These are phyloP conservation scores for Xiphophorus hellerii DNA, from an alignment of 2,113 vertebrate genomes.

Conservation along the genomic window DNA sequence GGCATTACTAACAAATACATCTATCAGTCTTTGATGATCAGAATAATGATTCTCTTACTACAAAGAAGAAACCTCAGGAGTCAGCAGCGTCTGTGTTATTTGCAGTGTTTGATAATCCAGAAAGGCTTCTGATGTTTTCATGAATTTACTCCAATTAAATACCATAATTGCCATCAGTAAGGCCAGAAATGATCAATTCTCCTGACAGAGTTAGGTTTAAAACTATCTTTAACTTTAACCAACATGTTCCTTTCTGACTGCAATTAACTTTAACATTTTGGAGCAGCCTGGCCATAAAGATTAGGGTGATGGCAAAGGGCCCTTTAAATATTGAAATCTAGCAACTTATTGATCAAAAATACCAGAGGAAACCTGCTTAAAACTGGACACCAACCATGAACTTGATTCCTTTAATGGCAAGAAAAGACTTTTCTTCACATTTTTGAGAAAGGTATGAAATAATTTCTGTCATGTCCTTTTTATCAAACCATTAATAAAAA, in stretches of 20 bases:
- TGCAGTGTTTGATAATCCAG: neutral
- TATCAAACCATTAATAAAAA: too few species aligned
- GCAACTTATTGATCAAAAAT: neutral
- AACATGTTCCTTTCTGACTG: neutral
- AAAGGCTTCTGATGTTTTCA: neutral
- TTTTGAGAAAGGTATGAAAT: neutral
- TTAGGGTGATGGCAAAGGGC: too few species aligned
- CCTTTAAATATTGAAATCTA: neutral
- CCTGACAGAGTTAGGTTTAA: neutral
- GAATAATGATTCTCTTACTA: too few species aligned
- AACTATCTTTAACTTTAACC: neutral
- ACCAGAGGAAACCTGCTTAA: neutral
- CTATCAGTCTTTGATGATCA: too few species aligned
- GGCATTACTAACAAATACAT: too few species aligned
- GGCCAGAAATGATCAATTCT: neutral
- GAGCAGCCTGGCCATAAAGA: too few species aligned
- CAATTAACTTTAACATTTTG: too few species aligned
- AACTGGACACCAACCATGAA: neutral
- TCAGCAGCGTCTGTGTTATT: neutral
- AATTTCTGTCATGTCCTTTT: too few species aligned
- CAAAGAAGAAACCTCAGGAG: neutral
- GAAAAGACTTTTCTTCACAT: neutral
- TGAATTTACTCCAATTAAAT: neutral
- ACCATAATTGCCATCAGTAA: neutral
- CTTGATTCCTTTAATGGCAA: neutral